Evolutionary conservation across 2,888 invertebrate genomes (phyloP).

Genomic region (Phyllotreta striolata): DNA sequence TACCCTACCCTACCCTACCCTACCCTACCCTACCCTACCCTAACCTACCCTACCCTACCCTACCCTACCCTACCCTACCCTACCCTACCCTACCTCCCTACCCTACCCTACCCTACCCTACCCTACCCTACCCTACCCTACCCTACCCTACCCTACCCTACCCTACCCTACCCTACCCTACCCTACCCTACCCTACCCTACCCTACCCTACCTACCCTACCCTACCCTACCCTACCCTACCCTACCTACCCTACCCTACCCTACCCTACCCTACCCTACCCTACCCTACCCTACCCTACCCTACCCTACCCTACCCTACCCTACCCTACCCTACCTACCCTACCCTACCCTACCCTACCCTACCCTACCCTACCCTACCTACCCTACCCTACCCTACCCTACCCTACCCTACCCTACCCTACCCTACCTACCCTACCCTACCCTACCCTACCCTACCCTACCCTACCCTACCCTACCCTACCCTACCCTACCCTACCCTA

Average conservation of each 20-base stretch:
- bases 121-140: conserved; percentile 42
- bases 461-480: conserved; percentile 20
- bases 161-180: conserved; percentile 42
- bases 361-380: too few relatives aligned
- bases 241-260: too few relatives aligned
- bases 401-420: too few relatives aligned
- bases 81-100: conserved; percentile 37
- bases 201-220: too few relatives aligned
- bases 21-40: too few relatives aligned
- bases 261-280: conserved; percentile 42
- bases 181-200: conserved; percentile 40
- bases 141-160: conserved; percentile 42
- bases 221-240: too few relatives aligned
- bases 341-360: too few relatives aligned
- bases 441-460: conserved; percentile 29
- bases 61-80: conserved; percentile 42
- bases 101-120: conserved; percentile 41
- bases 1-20: too few relatives aligned
- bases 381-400: too few relatives aligned
- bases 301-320: conserved; percentile 39
- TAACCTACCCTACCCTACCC: conserved; percentile 42
- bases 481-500: too few relatives aligned
- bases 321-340: conserved; percentile 37
- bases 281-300: conserved; percentile 40
- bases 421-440: too few relatives aligned